Percentiles rank a stretch among this genome's conserved stretches.
Conservation (phyloP, 2,797 vertebrate species). For the Rhinoraja longicauda region DNA sequence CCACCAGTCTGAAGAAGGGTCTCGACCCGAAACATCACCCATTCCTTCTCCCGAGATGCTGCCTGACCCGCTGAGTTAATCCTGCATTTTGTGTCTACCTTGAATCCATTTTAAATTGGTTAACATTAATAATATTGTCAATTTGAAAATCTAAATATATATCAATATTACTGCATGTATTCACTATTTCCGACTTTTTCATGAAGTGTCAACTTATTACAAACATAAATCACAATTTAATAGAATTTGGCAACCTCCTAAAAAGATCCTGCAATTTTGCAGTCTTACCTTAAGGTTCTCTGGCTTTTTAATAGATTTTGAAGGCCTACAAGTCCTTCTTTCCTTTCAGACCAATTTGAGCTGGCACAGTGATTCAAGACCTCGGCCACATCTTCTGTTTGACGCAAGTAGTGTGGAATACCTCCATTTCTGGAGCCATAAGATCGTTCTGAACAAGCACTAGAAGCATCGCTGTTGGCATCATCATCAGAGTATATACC, state of each 20-base stretch:
- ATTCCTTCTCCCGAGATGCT: too few relatives aligned
- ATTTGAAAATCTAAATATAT: not conserved
- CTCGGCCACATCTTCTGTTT: slow-evolving; percentile 92
- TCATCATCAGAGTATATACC: slow-evolving; percentile 91
- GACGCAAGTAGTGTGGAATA: slow-evolving; percentile 83
- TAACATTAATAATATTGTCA: not conserved
- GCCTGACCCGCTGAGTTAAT: too few relatives aligned
- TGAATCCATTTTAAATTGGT: slow-evolving; percentile 3
- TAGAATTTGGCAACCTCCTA: not conserved
- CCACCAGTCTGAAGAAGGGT: too few relatives aligned
- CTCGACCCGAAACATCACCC: too few relatives aligned
- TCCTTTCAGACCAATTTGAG: slow-evolving; percentile 96
- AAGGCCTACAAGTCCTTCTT: slow-evolving; percentile 83
- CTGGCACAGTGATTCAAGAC: slow-evolving; percentile 96
- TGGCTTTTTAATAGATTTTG: slow-evolving; percentile 84
- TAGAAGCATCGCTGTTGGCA: slow-evolving; percentile 89
- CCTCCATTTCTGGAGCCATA: slow-evolving; percentile 87
- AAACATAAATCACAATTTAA: not conserved
- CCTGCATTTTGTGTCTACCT: too few relatives aligned
- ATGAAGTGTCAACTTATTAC: not conserved
- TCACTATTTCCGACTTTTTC: too few relatives aligned
- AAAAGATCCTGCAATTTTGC: not conserved
- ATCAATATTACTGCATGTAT: too few relatives aligned
- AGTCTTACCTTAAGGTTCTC: slow-evolving; percentile 70
- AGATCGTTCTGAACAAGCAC: slow-evolving; percentile 90